A percentile compares a stretch with the other conserved stretches of the same genome.
phyloP scores from a whole-genome alignment of 2,113 vertebrate species.

The Hirundichthys speculiger region DNA sequence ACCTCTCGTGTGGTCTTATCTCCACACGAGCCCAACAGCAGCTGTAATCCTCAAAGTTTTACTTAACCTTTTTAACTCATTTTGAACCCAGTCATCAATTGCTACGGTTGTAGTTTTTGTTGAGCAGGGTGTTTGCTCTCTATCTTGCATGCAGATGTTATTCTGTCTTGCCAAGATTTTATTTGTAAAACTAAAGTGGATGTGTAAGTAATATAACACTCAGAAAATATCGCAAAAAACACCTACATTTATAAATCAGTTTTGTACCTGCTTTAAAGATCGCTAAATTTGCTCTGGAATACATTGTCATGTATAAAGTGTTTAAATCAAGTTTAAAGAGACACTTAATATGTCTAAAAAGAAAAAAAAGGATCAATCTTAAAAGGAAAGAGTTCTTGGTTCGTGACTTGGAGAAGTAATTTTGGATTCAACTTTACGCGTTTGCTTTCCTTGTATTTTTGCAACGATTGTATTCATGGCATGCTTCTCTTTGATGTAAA shows the following conservation, averaged over 20 bases:
- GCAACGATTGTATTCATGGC: slow-evolving; percentile 45
- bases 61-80: not conserved
- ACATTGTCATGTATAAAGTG: not conserved
- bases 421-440: not conserved
- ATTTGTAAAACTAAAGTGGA: not conserved
- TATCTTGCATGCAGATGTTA: slow-evolving; percentile 54
- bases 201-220: slow-evolving; percentile 3
- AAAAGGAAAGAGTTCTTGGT: not conserved
- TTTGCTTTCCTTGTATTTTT: slow-evolving; percentile 41
- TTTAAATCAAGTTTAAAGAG: not conserved
- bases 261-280: not conserved
- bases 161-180: slow-evolving; percentile 35
- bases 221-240: no score
- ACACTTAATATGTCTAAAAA: not conserved
- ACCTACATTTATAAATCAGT: not conserved
- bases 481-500: slow-evolving; percentile 64
- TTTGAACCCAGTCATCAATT: not conserved
- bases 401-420: not conserved
- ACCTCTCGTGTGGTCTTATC: not conserved
- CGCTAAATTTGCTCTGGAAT: not conserved
- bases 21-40: not conserved
- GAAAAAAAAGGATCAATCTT: not conserved
- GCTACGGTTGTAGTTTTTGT: slow-evolving; percentile 7
- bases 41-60: not conserved
- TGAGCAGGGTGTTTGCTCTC: slow-evolving; percentile 18